A percentile compares a stretch with the other conserved stretches of the same genome.
These are phyloP conservation scores for Salvator merianae DNA, from an alignment of 2,113 vertebrate species.

Conservation along the genomic window DNA sequence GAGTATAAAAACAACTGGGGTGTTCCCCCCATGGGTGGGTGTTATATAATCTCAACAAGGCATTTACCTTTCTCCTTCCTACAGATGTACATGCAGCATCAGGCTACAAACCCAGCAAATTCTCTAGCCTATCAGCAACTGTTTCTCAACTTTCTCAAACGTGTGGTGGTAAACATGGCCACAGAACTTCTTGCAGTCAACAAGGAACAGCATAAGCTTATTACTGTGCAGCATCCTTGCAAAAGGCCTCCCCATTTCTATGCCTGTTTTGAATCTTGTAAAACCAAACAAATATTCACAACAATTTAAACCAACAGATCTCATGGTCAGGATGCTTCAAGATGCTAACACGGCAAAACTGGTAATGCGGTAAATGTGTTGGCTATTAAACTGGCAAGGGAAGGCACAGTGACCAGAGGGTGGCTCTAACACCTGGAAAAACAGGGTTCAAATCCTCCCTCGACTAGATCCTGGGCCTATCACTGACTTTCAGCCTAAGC, in stretches of 20 bases:
- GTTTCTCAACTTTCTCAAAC: background rate
- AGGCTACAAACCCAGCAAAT: background rate
- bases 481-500: too few relatives aligned
- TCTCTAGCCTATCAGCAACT: background rate
- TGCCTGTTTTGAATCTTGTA: background rate
- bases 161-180: background rate
- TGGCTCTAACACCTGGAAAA: too few relatives aligned
- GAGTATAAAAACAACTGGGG: background rate
- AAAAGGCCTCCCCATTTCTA: background rate
- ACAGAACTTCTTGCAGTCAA: background rate
- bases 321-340: background rate
- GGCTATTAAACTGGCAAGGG: background rate
- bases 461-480: too few relatives aligned
- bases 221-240: too few relatives aligned
- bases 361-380: too few relatives aligned
- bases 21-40: too few relatives aligned
- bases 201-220: background rate
- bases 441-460: too few relatives aligned
- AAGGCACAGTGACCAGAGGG: too few relatives aligned
- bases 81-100: background rate
- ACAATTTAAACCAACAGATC: background rate
- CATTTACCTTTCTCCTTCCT: background rate
- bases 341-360: too few relatives aligned
- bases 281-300: too few relatives aligned
- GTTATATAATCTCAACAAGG: too few relatives aligned